Conservation (phyloP, 2,888 invertebrate genomes). For the Mimachlamys varia region DNA sequence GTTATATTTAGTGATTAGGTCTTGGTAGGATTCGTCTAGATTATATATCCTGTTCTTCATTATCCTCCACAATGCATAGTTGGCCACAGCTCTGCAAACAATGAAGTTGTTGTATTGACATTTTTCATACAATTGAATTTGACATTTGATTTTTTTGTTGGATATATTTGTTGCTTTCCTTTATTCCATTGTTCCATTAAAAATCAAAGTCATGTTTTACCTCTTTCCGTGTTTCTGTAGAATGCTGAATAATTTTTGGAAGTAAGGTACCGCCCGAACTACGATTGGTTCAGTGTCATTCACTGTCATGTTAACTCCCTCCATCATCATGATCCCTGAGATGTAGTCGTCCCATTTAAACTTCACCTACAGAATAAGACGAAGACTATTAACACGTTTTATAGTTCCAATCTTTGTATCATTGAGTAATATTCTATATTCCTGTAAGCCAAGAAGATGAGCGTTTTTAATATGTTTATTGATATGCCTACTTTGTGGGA, state of each 20-base stretch:
- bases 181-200: too few relatives aligned
- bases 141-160: too few relatives aligned
- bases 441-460: too few relatives aligned
- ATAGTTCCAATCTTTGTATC: too few relatives aligned
- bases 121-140: not conserved
- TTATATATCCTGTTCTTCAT: conserved; percentile 90
- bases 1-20: conserved; percentile 90
- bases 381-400: too few relatives aligned
- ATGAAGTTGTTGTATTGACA: not conserved
- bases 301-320: conserved; percentile 57
- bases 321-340: conserved; percentile 53
- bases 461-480: too few relatives aligned
- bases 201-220: conserved; percentile 40
- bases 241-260: conserved; percentile 58
- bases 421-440: too few relatives aligned
- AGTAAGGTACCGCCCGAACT: conserved; percentile 64
- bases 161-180: not conserved
- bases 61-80: conserved; percentile 90
- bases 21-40: conserved; percentile 92
- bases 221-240: conserved; percentile 61
- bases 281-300: conserved; percentile 62
- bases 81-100: conserved; percentile 85
- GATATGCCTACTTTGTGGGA: too few relatives aligned
- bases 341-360: conserved; percentile 65
- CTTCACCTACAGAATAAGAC: conserved; percentile 42